Evolutionary conservation across 2,888 invertebrate species (phyloP).

Genomic region (Parnassius glacialis): DNA sequence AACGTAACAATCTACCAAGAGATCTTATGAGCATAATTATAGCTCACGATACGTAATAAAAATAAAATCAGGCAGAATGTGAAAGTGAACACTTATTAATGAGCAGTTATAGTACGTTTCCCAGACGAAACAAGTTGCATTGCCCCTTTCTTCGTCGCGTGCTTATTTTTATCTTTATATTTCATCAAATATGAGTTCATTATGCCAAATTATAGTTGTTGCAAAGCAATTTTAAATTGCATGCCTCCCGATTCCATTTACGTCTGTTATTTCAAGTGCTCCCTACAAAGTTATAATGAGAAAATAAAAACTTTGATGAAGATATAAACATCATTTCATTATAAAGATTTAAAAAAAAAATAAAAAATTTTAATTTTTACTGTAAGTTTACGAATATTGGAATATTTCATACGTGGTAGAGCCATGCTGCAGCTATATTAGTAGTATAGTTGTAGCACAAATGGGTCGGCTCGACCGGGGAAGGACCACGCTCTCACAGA

Average conservation of each 20-base stretch:
- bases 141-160: constrained; percentile 46
- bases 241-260: constrained; percentile 48
- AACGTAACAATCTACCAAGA: constrained; percentile 26
- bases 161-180: constrained; percentile 46
- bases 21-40: constrained; percentile 26
- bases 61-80: constrained; percentile 27
- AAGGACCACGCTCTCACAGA: no score
- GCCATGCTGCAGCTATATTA: no score
- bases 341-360: no score
- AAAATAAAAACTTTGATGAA: constrained; percentile 7
- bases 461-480: no score
- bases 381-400: no score
- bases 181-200: constrained; percentile 54
- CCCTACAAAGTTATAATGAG: constrained; percentile 26
- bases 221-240: constrained; percentile 57
- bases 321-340: no score
- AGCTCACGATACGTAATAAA: constrained; percentile 27
- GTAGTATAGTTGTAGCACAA: no score
- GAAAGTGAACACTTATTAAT: constrained; percentile 35
- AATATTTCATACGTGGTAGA: no score
- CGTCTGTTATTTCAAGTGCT: constrained; percentile 37
- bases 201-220: constrained; percentile 64
- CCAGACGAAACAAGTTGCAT: constrained; percentile 24
- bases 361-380: no score
- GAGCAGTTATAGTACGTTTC: constrained; percentile 20